Percentiles rank a stretch among this genome's conserved stretches.
Conservation (phyloP, 2,888 invertebrate genomes). For the Thalpophila matura region DNA sequence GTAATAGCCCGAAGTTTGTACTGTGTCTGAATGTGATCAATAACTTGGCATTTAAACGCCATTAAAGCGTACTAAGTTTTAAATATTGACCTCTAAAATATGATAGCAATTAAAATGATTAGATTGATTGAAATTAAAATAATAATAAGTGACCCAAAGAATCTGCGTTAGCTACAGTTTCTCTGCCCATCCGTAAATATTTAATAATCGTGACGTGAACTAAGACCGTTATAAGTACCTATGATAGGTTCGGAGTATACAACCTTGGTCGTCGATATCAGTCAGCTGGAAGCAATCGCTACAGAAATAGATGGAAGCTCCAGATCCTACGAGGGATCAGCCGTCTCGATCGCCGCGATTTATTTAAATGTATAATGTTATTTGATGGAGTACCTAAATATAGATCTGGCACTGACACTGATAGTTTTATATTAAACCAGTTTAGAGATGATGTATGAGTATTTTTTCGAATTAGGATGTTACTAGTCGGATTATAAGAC, state of each 20-base stretch:
- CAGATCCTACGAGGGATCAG: conserved; percentile 62
- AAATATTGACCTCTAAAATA: too few species aligned
- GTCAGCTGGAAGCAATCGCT: conserved; percentile 72
- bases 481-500: conserved; percentile 8
- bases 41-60: too few species aligned
- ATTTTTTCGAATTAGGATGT: conserved; percentile 13
- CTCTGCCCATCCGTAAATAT: background rate
- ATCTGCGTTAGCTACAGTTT: background rate
- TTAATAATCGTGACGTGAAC: background rate
- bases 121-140: too few species aligned
- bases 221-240: conserved; percentile 4
- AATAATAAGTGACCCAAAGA: conserved; percentile 2
- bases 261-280: conserved; percentile 59
- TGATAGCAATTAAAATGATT: too few species aligned
- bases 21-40: too few species aligned
- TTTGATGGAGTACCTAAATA: conserved; percentile 47
- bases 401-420: conserved; percentile 46
- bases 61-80: too few species aligned
- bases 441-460: conserved; percentile 35
- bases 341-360: conserved; percentile 61
- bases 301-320: conserved; percentile 81
- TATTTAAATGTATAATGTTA: conserved; percentile 49
- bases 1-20: conserved; percentile 27
- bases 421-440: conserved; percentile 35
- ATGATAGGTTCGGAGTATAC: conserved; percentile 9